Evolutionary conservation across 2,888 invertebrate species (phyloP).

Genomic region (Spisula solida): DNA sequence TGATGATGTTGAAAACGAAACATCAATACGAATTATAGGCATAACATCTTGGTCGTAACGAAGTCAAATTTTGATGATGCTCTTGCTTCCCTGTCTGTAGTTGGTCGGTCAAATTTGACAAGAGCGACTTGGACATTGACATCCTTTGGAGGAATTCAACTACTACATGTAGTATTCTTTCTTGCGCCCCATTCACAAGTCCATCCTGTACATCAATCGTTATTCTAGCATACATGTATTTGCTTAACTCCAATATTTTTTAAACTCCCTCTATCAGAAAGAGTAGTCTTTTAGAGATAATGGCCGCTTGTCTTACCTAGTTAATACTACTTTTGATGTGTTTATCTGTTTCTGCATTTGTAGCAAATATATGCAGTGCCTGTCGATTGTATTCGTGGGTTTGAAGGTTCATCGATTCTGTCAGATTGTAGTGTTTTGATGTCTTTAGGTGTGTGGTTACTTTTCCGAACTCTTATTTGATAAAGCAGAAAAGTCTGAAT

Average conservation of each 20-base stretch:
- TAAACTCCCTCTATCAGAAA: slow-evolving; percentile 50
- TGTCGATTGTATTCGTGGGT: slow-evolving; percentile 24
- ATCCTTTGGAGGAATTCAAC: slow-evolving; percentile 43
- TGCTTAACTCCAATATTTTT: slow-evolving; percentile 30
- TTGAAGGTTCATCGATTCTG: slow-evolving; percentile 30
- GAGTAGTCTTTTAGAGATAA: slow-evolving; percentile 35
- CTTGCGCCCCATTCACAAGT: slow-evolving; percentile 66
- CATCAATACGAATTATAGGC: slow-evolving; percentile 54
- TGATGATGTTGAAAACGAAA: slow-evolving; percentile 51
- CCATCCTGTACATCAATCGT: slow-evolving; percentile 69
- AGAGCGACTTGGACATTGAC: slow-evolving; percentile 42
- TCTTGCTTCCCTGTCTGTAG: slow-evolving; percentile 54
- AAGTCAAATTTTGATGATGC: slow-evolving; percentile 35
- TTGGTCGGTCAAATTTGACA: slow-evolving; percentile 59
- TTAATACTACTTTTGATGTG: slow-evolving; percentile 30
- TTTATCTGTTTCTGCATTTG: slow-evolving; percentile 45
- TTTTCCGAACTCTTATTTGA: slow-evolving; percentile 28
- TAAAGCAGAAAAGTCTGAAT: slow-evolving; percentile 42
- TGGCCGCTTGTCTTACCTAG: slow-evolving; percentile 44
- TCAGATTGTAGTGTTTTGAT: slow-evolving; percentile 32
- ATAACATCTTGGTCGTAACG: slow-evolving; percentile 32
- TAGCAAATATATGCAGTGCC: slow-evolving; percentile 53
- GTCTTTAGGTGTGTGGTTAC: slow-evolving; percentile 41
- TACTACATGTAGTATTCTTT: slow-evolving; percentile 9
- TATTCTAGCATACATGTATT: slow-evolving; percentile 58